These are phyloP conservation scores for Plutella xylostella DNA, from an alignment of 2,888 invertebrate genomes.

Conservation along the genomic window DNA sequence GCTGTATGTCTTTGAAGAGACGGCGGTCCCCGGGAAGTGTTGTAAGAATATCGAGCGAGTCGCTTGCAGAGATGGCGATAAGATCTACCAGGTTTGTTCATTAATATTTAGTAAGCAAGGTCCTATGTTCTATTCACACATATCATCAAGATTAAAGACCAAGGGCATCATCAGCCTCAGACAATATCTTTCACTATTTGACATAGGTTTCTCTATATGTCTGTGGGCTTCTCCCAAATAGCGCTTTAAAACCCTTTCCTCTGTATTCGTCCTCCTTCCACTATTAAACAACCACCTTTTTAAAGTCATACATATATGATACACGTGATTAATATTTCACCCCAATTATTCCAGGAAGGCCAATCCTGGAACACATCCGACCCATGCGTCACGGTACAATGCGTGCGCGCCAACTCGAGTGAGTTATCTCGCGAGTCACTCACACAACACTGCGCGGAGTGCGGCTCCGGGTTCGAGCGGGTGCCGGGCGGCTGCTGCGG, in stretches of 20 bases:
- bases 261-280: no score
- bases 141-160: no score
- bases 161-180: no score
- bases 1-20: constrained; percentile 64
- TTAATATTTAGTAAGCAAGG: not conserved
- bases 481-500: constrained; percentile 72
- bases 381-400: constrained; percentile 65
- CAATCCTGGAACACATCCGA: constrained; percentile 64
- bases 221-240: no score
- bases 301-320: no score
- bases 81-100: constrained; percentile 61
- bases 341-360: constrained; percentile 37
- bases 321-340: no score
- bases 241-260: no score
- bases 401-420: constrained; percentile 45
- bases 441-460: constrained; percentile 54
- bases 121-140: no score
- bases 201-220: no score
- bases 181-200: no score
- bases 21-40: constrained; percentile 60
- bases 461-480: constrained; percentile 43
- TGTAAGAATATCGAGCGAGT: constrained; percentile 63
- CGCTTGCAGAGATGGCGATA: constrained; percentile 66
- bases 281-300: no score
- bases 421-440: constrained; percentile 45